Evolutionary conservation across 2,888 invertebrate genomes (phyloP).

Genomic region (Drosophila cyrtoloma): DNA sequence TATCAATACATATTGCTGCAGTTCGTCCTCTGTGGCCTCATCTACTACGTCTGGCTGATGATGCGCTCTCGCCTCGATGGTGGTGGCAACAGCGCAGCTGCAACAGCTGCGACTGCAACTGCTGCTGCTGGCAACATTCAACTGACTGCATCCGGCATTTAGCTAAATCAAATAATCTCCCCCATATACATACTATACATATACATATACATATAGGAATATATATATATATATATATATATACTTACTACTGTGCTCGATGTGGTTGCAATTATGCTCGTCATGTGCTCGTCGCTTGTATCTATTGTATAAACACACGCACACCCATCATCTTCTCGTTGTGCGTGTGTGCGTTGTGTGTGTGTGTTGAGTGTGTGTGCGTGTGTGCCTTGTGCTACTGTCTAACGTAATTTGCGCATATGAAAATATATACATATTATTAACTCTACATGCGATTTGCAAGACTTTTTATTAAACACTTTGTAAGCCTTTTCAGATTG

Average conservation of each 20-base stretch:
- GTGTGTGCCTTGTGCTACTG: constrained; percentile 30
- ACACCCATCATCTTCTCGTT: constrained; percentile 1
- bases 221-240: constrained; percentile 8
- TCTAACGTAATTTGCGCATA: constrained; percentile 38
- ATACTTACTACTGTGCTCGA: constrained; percentile 61
- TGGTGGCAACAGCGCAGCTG: constrained; percentile 7
- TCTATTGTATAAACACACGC: constrained; percentile 15
- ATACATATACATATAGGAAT: constrained; percentile 4
- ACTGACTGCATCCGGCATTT: constrained; percentile 72
- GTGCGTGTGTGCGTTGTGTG: constrained; percentile 9
- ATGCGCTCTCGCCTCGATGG: constrained; percentile 46
- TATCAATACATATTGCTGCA: constrained; percentile 76
- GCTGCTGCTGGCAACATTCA: constrained; percentile 11
- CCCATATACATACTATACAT: constrained; percentile 20
- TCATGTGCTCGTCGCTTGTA: constrained; percentile 31
- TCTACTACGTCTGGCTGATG: constrained; percentile 68
- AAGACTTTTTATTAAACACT: not conserved
- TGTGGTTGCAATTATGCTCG: constrained; percentile 61
- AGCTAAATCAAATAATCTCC: constrained; percentile 72
- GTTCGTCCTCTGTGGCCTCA: constrained; percentile 65
- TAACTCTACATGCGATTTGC: not conserved
- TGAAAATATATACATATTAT: constrained; percentile 1
- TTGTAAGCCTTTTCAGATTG: not conserved
- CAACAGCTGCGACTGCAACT: constrained; percentile 9
- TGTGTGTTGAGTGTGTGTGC: constrained; percentile 9